Evolutionary conservation across 2,113 vertebrate genomes (phyloP).

Genomic region (Cyrtonyx montezumae): DNA sequence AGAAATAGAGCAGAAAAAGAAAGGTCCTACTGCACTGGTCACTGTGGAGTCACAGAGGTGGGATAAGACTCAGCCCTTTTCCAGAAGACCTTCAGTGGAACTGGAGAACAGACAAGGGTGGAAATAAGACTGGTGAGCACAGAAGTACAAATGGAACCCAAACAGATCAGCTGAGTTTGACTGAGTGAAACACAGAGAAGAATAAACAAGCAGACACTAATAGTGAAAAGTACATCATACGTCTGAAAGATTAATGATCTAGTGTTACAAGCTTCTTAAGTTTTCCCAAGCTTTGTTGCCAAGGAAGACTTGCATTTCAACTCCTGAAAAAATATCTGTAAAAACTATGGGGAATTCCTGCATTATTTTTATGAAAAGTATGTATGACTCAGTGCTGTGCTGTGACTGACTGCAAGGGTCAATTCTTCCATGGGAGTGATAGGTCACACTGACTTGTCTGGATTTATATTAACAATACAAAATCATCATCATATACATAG

Average conservation of each 20-base stretch:
- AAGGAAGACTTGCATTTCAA: constrained; percentile 38
- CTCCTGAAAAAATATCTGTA: constrained; percentile 40
- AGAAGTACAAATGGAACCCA: background rate
- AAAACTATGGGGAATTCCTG: constrained; percentile 55
- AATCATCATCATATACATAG: constrained; percentile 19
- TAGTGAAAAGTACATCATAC: background rate
- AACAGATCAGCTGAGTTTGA: background rate
- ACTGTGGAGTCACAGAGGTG: background rate
- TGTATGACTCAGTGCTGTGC: constrained; percentile 60
- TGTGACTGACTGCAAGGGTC: constrained; percentile 34
- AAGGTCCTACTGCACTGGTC: background rate
- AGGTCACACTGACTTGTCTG: constrained; percentile 48
- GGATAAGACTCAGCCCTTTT: background rate
- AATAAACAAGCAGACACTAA: background rate
- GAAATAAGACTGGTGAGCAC: background rate
- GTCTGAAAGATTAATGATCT: constrained; percentile 45
- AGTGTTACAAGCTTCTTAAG: background rate
- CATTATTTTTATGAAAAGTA: constrained; percentile 60
- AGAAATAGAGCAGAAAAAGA: background rate
- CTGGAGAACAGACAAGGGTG: background rate
- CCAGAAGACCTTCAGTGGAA: background rate
- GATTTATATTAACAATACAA: constrained; percentile 47
- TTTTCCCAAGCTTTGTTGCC: constrained; percentile 50
- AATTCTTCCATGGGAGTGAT: constrained; percentile 22
- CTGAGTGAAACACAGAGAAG: background rate